phyloP scores from a whole-genome alignment of 1,140 invertebrate species.

The Philotrypesis tridentata region DNA sequence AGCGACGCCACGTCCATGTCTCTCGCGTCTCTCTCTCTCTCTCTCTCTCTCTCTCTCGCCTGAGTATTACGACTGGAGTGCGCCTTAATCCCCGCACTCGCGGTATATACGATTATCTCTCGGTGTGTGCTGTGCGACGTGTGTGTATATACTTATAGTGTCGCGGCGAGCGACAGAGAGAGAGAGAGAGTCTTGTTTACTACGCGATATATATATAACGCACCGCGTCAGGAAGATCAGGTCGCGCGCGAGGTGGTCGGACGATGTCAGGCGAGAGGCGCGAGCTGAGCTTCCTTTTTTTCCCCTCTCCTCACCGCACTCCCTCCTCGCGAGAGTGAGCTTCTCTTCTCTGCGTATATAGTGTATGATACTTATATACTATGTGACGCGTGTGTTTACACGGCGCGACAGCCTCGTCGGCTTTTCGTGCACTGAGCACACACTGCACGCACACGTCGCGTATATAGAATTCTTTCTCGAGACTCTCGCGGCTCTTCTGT shows the following conservation, averaged over 20 bases:
- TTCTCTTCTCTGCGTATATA: background rate
- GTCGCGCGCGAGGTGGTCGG: slow-evolving; percentile 40
- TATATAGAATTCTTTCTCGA: background rate
- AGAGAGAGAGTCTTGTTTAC: too few species aligned
- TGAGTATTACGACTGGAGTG: too few species aligned
- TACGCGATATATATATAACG: too few species aligned
- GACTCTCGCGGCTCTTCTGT: background rate
- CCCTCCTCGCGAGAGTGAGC: background rate
- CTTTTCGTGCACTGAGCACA: background rate
- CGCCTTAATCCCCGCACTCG: too few species aligned
- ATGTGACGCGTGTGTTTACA: background rate
- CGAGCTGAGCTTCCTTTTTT: background rate
- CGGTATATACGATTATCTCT: too few species aligned
- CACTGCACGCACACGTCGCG: background rate
- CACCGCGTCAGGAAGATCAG: too few species aligned
- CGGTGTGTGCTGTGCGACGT: too few species aligned
- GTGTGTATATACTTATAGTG: background rate
- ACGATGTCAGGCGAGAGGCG: slow-evolving; percentile 25
- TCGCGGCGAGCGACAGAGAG: too few species aligned
- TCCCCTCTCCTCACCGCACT: background rate
- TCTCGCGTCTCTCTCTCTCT: too few species aligned
- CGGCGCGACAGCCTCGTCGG: slow-evolving; percentile 5
- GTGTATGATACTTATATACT: background rate
- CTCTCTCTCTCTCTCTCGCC: too few species aligned
- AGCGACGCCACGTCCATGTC: slow-evolving; percentile 51